These are phyloP conservation scores for Autographa gamma DNA, from an alignment of 2,888 invertebrate genomes.

Conservation along the genomic window DNA sequence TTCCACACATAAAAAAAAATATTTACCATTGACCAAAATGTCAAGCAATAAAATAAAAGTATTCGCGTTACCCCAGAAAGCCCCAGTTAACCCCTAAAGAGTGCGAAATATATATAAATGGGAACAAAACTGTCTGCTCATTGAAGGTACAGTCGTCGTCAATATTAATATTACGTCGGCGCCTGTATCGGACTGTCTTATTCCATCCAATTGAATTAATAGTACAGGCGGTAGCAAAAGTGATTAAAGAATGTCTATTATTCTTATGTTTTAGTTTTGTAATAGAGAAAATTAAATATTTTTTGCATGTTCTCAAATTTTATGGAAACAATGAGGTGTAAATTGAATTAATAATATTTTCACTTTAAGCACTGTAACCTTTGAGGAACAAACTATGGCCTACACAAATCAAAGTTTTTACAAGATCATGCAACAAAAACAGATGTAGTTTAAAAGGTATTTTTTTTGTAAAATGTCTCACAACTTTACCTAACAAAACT, in stretches of 20 bases:
- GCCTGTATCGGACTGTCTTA: slow-evolving; percentile 67
- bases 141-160: slow-evolving; percentile 75
- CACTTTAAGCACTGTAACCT: too few species aligned
- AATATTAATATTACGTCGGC: slow-evolving; percentile 71
- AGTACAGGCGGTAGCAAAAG: slow-evolving; percentile 60
- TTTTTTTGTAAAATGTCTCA: too few species aligned
- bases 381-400: too few species aligned
- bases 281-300: background rate
- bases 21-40: background rate
- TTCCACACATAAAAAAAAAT: background rate
- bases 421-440: too few species aligned
- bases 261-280: background rate
- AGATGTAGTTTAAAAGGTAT: too few species aligned
- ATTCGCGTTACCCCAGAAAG: slow-evolving; percentile 22
- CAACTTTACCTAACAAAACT: too few species aligned
- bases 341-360: too few species aligned
- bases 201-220: slow-evolving; percentile 67
- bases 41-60: background rate
- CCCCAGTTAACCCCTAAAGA: slow-evolving; percentile 38
- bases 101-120: slow-evolving; percentile 55
- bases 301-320: too few species aligned
- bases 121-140: slow-evolving; percentile 66
- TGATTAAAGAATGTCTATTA: slow-evolving; percentile 10
- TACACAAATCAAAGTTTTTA: too few species aligned
- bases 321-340: too few species aligned